A percentile compares a stretch with the other conserved stretches of the same genome.
phyloP scores from a whole-genome alignment of 2,888 invertebrate genomes.

The Sthenelais limicola region DNA sequence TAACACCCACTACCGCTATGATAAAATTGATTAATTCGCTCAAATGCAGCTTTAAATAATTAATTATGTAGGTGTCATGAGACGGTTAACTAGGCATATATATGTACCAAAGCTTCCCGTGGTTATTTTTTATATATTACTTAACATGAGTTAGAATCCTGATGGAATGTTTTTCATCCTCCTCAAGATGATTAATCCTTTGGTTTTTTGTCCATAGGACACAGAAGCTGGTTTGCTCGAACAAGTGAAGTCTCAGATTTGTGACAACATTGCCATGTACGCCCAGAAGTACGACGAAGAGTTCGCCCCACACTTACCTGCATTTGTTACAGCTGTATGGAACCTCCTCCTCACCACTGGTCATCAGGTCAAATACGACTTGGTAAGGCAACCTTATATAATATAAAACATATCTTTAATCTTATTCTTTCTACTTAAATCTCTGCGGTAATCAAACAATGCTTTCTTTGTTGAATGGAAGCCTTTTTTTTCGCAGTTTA shows the following conservation, averaged over 20 bases:
- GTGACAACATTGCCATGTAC: constrained; percentile 93
- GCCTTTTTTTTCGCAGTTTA: too few relatives aligned
- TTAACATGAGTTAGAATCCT: too few relatives aligned
- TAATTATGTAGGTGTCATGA: too few relatives aligned
- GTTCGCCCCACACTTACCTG: constrained; percentile 88
- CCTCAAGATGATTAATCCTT: too few relatives aligned
- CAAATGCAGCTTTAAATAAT: too few relatives aligned
- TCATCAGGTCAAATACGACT: constrained; percentile 89
- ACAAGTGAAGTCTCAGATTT: constrained; percentile 93
- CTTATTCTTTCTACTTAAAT: background rate
- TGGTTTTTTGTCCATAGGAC: constrained; percentile 75
- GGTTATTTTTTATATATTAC: too few relatives aligned
- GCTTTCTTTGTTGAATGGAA: background rate
- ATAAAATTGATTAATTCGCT: too few relatives aligned
- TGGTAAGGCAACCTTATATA: constrained; percentile 76
- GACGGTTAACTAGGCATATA: too few relatives aligned
- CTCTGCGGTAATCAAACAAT: background rate
- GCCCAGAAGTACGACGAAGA: constrained; percentile 99
- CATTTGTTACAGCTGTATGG: constrained; percentile 97
- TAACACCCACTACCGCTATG: too few relatives aligned
- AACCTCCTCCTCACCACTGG: constrained; percentile 88
- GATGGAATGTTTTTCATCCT: too few relatives aligned
- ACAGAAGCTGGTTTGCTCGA: constrained; percentile 91
- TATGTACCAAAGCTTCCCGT: too few relatives aligned
- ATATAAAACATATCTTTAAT: background rate